A percentile compares a stretch with the other conserved stretches of the same genome.
These are phyloP conservation scores for Heliconius ethilla DNA, from an alignment of 2,888 invertebrate genomes.

Conservation along the genomic window DNA sequence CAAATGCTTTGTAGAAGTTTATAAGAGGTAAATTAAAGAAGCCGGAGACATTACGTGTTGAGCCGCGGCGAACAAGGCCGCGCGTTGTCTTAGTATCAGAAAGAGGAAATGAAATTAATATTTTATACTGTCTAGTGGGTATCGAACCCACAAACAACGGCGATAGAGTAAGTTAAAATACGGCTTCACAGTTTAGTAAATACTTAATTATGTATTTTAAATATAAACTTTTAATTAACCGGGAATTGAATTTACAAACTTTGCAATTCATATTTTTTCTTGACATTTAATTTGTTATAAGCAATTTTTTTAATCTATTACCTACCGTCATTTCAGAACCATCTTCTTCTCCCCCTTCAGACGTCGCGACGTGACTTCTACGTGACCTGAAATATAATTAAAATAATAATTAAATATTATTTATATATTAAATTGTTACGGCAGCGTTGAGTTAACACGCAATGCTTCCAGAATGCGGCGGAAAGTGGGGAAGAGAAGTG, in stretches of 20 bases:
- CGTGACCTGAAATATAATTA: slow-evolving; percentile 55
- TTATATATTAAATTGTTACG: neutral
- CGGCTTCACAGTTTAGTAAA: too few relatives aligned
- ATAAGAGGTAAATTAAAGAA: too few relatives aligned
- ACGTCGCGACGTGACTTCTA: slow-evolving; percentile 52
- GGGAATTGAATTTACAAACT: too few relatives aligned
- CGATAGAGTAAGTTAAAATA: too few relatives aligned
- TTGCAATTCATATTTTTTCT: too few relatives aligned
- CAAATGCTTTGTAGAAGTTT: neutral
- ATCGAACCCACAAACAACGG: neutral
- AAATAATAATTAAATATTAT: neutral
- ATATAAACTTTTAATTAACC: too few relatives aligned
- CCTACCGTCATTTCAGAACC: slow-evolving; percentile 70
- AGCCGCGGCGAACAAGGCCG: neutral
- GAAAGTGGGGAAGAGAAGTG: too few relatives aligned
- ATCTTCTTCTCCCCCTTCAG: slow-evolving; percentile 60
- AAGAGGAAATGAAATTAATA: neutral
- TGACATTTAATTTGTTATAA: neutral
- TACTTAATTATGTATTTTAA: too few relatives aligned
- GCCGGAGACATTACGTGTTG: neutral
- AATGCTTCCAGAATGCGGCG: too few relatives aligned
- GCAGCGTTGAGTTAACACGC: too few relatives aligned
- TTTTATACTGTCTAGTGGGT: neutral
- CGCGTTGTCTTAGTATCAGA: neutral
- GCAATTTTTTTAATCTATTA: neutral